Conservation (phyloP, 2,113 vertebrate genomes). For the Ornithorhynchus anatinus region DNA sequence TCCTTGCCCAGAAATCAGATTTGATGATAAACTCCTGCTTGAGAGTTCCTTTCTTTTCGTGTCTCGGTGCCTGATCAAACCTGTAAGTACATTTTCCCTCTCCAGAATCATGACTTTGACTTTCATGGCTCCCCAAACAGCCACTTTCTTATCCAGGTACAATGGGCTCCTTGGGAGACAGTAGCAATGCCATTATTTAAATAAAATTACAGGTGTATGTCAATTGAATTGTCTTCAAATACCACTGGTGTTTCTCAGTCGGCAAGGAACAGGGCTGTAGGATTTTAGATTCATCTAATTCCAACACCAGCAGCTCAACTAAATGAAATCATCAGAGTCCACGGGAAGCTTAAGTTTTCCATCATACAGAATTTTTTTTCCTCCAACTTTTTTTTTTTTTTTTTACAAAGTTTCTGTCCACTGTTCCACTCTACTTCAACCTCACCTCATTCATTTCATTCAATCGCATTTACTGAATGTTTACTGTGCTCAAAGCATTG, state of each 20-base stretch:
- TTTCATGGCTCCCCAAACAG: slow-evolving; percentile 15
- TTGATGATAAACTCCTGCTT: not conserved
- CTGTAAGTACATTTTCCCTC: not conserved
- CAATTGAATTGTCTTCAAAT: slow-evolving; percentile 27
- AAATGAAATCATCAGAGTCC: not conserved
- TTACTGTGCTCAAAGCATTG: too few species aligned
- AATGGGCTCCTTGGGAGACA: not conserved
- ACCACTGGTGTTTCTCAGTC: slow-evolving; percentile 2
- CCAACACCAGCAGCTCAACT: slow-evolving; percentile 11
- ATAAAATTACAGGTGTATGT: slow-evolving; percentile 21
- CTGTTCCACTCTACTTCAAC: not conserved
- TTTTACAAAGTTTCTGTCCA: not conserved
- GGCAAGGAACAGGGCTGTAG: not conserved
- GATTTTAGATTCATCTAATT: slow-evolving; percentile 21
- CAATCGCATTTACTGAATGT: too few species aligned
- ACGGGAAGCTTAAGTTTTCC: not conserved
- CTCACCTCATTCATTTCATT: not conserved
- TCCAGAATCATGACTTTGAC: not conserved
- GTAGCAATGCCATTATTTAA: slow-evolving; percentile 14
- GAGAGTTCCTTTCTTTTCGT: not conserved
- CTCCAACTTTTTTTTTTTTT: not conserved
- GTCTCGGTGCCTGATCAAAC: not conserved
- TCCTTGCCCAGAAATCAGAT: too few species aligned
- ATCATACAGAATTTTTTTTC: not conserved
- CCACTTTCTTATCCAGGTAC: not conserved